These are phyloP conservation scores for Eumerus sabulonum DNA, from an alignment of 2,888 invertebrate species.

Conservation along the genomic window DNA sequence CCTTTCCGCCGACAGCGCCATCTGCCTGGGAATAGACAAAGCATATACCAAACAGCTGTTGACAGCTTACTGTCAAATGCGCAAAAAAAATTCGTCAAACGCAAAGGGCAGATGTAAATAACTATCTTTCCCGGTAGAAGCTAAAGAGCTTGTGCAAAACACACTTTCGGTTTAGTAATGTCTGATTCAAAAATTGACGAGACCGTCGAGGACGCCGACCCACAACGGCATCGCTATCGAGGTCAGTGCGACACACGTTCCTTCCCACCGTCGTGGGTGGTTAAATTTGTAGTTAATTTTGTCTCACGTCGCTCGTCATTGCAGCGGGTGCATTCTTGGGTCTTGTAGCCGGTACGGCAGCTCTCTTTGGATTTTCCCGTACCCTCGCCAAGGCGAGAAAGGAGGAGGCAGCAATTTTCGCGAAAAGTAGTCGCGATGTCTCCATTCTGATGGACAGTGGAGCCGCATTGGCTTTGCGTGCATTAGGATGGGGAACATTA, in stretches of 20 bases:
- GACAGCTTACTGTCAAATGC: slow-evolving; percentile 17
- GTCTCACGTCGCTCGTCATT: no score
- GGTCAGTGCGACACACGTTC: slow-evolving; percentile 30
- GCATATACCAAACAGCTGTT: not conserved
- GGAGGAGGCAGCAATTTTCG: slow-evolving; percentile 88
- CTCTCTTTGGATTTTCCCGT: slow-evolving; percentile 89
- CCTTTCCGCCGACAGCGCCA: not conserved
- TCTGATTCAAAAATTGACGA: slow-evolving; percentile 41
- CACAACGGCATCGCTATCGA: slow-evolving; percentile 45
- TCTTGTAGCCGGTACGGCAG: slow-evolving; percentile 83
- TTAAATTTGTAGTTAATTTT: not conserved
- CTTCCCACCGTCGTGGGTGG: not conserved
- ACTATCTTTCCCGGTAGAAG: not conserved
- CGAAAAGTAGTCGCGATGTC: slow-evolving; percentile 84
- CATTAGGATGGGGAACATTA: slow-evolving; percentile 92
- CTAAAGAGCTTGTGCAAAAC: not conserved
- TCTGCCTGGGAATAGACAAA: slow-evolving; percentile 9
- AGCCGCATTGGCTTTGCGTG: slow-evolving; percentile 88
- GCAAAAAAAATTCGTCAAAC: not conserved
- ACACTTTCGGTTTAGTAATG: slow-evolving; percentile 29
- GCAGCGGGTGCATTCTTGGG: slow-evolving; percentile 77
- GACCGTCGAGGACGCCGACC: slow-evolving; percentile 29
- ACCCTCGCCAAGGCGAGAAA: slow-evolving; percentile 89
- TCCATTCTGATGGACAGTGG: slow-evolving; percentile 87
- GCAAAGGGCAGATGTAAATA: slow-evolving; percentile 33